Evolutionary conservation across 2,113 vertebrate genomes (phyloP).

Genomic region (Larimichthys crocea): DNA sequence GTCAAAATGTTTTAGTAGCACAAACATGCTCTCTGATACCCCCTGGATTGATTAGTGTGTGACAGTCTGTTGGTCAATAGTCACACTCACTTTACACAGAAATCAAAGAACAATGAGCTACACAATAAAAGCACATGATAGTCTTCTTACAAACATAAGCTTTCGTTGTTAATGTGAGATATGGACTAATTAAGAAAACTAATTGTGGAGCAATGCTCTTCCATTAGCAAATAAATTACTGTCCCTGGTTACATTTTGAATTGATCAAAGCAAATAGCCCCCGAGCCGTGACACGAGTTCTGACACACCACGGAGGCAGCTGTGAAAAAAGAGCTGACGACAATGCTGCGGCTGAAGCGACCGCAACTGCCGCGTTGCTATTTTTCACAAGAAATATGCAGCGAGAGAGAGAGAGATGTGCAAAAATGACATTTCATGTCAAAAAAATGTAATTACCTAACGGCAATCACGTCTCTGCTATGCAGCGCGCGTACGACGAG

Average conservation of each 20-base stretch:
- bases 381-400: slow-evolving; percentile 9
- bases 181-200: slow-evolving; percentile 40
- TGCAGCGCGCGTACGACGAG: slow-evolving; percentile 14
- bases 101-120: not conserved
- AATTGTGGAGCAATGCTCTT: slow-evolving; percentile 43
- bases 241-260: slow-evolving; percentile 42
- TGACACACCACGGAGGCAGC: slow-evolving; percentile 39
- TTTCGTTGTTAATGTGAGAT: slow-evolving; percentile 16
- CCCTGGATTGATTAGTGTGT: slow-evolving; percentile 53
- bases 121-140: not conserved
- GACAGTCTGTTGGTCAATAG: slow-evolving; percentile 30
- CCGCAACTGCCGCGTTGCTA: not conserved
- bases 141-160: slow-evolving; percentile 4
- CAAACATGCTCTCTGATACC: slow-evolving; percentile 23
- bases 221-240: slow-evolving; percentile 57
- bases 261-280: slow-evolving; percentile 56
- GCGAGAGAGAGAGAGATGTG: not conserved
- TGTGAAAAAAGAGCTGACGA: slow-evolving; percentile 19
- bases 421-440: slow-evolving; percentile 5
- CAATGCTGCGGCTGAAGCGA: not conserved
- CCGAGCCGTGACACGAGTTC: slow-evolving; percentile 22
- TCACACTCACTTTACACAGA: not conserved
- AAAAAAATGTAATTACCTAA: slow-evolving; percentile 35
- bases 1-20: slow-evolving; percentile 20
- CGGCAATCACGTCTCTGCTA: not conserved